Conservation (phyloP, 2,888 invertebrate genomes). For the Pristionchus arcanus region DNA sequence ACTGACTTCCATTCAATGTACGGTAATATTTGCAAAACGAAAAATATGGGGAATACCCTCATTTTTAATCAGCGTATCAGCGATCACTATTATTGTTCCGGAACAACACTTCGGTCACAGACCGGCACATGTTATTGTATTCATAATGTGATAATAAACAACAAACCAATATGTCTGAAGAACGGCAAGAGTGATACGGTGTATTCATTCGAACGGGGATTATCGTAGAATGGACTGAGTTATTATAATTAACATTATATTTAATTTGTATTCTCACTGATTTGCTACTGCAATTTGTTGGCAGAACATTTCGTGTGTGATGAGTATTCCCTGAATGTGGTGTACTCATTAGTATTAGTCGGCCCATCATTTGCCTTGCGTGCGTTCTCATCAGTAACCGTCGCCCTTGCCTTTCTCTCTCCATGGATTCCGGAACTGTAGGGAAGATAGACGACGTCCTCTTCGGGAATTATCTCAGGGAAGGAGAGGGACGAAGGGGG, state of each 20-base stretch:
- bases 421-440: conserved; percentile 65
- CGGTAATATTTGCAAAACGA: background rate
- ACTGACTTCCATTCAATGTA: too few species aligned
- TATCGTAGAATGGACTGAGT: conserved; percentile 45
- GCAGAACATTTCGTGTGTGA: conserved; percentile 43
- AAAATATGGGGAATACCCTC: background rate
- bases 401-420: conserved; percentile 58
- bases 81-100: background rate
- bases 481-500: conserved; percentile 37
- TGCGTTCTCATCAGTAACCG: background rate
- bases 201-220: conserved; percentile 35
- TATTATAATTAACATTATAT: background rate
- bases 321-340: conserved; percentile 46
- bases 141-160: background rate
- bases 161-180: conserved; percentile 41
- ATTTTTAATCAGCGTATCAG: background rate
- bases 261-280: conserved; percentile 30
- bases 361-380: background rate
- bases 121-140: too few species aligned
- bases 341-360: background rate
- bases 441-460: conserved; percentile 61
- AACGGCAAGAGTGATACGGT: conserved; percentile 45
- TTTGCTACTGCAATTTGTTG: conserved; percentile 42
- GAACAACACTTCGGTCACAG: background rate
- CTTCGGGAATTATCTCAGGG: conserved; percentile 61